These are phyloP conservation scores for Oedothorax gibbosus DNA, from an alignment of 1,140 invertebrate genomes.

Conservation along the genomic window DNA sequence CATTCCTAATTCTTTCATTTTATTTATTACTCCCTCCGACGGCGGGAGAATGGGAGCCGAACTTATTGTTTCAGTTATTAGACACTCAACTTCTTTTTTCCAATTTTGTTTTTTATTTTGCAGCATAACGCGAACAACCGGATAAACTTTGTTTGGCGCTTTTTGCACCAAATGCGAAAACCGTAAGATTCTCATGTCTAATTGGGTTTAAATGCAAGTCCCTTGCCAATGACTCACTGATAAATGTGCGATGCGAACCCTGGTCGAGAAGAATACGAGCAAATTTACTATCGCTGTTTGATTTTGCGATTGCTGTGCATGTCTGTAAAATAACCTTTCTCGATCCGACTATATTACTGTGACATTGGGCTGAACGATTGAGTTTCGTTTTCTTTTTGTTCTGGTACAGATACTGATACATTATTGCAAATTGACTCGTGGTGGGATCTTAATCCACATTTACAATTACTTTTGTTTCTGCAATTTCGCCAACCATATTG, in stretches of 20 bases:
- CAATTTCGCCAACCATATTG: background rate
- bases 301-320: background rate
- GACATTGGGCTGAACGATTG: background rate
- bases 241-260: background rate
- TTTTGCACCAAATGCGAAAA: background rate
- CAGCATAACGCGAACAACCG: background rate
- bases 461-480: background rate
- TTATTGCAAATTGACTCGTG: background rate
- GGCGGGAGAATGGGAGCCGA: constrained; percentile 2
- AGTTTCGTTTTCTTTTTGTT: background rate
- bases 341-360: background rate
- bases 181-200: background rate
- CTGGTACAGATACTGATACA: background rate
- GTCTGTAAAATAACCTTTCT: background rate
- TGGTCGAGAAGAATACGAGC: background rate
- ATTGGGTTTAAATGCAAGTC: background rate
- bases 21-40: background rate
- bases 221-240: background rate
- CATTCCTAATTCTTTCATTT: constrained; percentile 1
- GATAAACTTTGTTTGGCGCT: background rate
- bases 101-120: background rate
- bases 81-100: background rate
- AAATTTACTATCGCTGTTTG: background rate
- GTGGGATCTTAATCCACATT: background rate
- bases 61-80: constrained; percentile 5